A percentile compares a stretch with the other conserved stretches of the same genome.
These are phyloP conservation scores for Delia radicum DNA, from an alignment of 1,140 invertebrate species.

Conservation along the genomic window DNA sequence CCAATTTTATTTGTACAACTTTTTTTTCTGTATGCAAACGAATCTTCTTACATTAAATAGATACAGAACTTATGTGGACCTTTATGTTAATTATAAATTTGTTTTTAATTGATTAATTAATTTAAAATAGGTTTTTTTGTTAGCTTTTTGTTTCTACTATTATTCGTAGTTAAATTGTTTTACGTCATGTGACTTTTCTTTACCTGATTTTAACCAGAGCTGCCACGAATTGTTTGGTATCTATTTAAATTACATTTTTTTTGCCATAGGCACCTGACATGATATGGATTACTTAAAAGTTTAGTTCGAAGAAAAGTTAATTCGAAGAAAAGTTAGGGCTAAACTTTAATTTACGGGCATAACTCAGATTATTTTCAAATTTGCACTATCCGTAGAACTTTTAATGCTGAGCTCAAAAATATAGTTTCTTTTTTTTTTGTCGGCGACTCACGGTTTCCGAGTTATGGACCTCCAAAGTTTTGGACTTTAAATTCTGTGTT, in stretches of 20 bases:
- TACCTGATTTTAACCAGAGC: not conserved
- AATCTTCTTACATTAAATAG: not conserved
- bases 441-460: too few relatives aligned
- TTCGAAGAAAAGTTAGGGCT: too few relatives aligned
- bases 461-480: too few relatives aligned
- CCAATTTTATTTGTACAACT: not conserved
- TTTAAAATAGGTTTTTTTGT: not conserved
- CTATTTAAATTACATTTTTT: not conserved
- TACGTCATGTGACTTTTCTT: conserved; percentile 19
- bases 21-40: conserved; percentile 3
- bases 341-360: too few relatives aligned
- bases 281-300: not conserved
- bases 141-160: not conserved
- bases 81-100: not conserved
- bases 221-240: conserved; percentile 7
- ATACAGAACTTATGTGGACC: not conserved
- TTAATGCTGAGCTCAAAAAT: too few relatives aligned
- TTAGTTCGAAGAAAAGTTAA: too few relatives aligned
- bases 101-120: not conserved
- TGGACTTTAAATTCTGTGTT: too few relatives aligned
- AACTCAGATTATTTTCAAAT: too few relatives aligned
- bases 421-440: too few relatives aligned
- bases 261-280: not conserved
- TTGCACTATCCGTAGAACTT: too few relatives aligned
- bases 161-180: not conserved